phyloP scores from a whole-genome alignment of 2,113 vertebrate genomes.

The Apodemus sylvaticus region DNA sequence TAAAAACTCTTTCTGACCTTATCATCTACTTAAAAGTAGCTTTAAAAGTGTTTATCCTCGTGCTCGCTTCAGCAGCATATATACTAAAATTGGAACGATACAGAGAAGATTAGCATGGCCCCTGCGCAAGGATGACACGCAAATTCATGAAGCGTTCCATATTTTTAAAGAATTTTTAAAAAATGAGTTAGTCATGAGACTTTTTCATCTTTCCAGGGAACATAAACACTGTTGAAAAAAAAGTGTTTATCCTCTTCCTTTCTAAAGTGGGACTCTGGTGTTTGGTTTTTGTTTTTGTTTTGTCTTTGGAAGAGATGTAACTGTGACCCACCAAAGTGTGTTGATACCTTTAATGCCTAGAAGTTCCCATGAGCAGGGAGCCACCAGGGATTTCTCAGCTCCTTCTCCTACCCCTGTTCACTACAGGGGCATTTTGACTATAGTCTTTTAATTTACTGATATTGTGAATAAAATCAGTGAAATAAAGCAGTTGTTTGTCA shows the following conservation, averaged over 20 bases:
- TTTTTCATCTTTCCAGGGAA: conserved; percentile 83
- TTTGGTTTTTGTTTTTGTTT: not conserved
- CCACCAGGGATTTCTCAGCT: not conserved
- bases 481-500: not conserved
- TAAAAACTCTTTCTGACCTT: not conserved
- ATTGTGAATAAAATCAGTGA: not conserved
- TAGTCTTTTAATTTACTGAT: not conserved
- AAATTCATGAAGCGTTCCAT: too few relatives aligned
- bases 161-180: conserved; percentile 80
- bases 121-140: too few relatives aligned
- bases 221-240: too few relatives aligned
- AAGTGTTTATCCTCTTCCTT: too few relatives aligned
- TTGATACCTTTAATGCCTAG: accelerated
- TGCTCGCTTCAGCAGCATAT: too few relatives aligned
- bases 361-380: not conserved
- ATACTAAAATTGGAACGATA: too few relatives aligned
- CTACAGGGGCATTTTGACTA: not conserved
- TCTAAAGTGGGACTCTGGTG: not conserved
- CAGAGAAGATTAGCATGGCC: too few relatives aligned
- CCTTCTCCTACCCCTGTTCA: not conserved
- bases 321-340: not conserved
- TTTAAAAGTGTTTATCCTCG: not conserved
- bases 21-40: not conserved
- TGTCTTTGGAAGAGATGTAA: not conserved
- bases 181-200: conserved; percentile 81